phyloP scores from a whole-genome alignment of 2,113 vertebrate species.

The Eulemur macaco region DNA sequence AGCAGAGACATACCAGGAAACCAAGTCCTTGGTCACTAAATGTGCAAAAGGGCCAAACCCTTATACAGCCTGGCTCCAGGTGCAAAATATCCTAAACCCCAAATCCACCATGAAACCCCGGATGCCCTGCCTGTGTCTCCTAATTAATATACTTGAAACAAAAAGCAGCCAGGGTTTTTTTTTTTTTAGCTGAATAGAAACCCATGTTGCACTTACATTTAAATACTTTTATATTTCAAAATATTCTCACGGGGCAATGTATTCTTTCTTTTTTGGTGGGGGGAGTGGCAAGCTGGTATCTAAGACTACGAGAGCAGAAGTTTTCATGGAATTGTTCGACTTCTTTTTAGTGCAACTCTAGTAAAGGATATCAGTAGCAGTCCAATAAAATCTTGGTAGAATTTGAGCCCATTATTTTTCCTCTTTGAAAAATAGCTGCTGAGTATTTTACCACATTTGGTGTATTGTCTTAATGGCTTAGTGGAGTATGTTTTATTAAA shows the following conservation, averaged over 20 bases:
- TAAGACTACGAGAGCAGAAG: background rate
- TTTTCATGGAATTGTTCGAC: background rate
- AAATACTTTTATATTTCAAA: background rate
- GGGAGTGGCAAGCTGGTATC: background rate
- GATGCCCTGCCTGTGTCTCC: background rate
- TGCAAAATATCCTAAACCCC: background rate
- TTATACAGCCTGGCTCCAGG: background rate
- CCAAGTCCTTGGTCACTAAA: conserved; percentile 8
- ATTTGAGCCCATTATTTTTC: background rate
- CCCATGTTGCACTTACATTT: background rate
- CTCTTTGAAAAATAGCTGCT: background rate
- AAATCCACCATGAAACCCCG: background rate
- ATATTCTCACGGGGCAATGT: background rate
- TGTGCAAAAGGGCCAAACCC: background rate
- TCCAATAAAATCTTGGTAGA: background rate
- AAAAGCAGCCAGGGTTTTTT: background rate
- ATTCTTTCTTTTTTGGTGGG: background rate
- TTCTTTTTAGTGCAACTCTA: background rate
- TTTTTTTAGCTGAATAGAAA: background rate
- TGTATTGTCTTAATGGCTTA: background rate
- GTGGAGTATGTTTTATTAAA: background rate
- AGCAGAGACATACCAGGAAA: conserved; percentile 50
- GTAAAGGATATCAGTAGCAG: background rate
- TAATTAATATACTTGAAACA: background rate
- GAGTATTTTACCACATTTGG: background rate